Conservation (phyloP, 53 echinoderm and acorn worm genomes). For the Echinometra lucunter region DNA sequence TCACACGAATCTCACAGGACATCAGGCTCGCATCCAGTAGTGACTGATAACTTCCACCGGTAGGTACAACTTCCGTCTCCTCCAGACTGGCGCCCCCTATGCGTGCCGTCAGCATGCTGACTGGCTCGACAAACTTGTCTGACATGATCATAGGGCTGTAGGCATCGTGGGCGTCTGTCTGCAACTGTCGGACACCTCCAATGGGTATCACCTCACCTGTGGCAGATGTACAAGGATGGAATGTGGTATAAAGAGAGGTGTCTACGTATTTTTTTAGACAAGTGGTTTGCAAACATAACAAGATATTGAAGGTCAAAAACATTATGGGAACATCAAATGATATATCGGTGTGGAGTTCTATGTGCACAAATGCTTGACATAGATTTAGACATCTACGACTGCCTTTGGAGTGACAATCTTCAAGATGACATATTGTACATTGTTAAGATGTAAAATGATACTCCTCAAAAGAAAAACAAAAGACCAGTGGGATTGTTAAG, state of each 20-base stretch:
- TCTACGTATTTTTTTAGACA: neutral
- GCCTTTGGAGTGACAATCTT: too few species aligned
- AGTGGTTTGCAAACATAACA: neutral
- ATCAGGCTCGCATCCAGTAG: slow-evolving; percentile 86
- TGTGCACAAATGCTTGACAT: too few species aligned
- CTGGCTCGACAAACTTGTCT: slow-evolving; percentile 87
- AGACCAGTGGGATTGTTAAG: too few species aligned
- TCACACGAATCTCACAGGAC: slow-evolving; percentile 77
- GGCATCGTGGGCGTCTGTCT: slow-evolving; percentile 81
- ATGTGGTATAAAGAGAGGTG: neutral
- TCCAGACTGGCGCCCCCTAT: slow-evolving; percentile 85
- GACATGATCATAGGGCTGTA: slow-evolving; percentile 88
- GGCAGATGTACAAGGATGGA: neutral
- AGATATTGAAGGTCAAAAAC: neutral
- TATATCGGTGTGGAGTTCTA: too few species aligned
- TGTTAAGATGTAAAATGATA: too few species aligned
- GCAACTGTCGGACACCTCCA: slow-evolving; percentile 86
- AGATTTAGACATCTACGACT: too few species aligned
- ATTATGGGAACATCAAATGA: neutral
- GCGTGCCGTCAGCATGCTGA: slow-evolving; percentile 84
- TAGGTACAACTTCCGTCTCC: slow-evolving; percentile 83
- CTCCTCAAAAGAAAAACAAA: too few species aligned
- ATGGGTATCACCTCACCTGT: slow-evolving; percentile 96
- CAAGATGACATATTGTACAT: too few species aligned
- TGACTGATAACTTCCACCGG: slow-evolving; percentile 90